Conservation (phyloP, 2,113 vertebrate species). For the Eupsittula cactorum region DNA sequence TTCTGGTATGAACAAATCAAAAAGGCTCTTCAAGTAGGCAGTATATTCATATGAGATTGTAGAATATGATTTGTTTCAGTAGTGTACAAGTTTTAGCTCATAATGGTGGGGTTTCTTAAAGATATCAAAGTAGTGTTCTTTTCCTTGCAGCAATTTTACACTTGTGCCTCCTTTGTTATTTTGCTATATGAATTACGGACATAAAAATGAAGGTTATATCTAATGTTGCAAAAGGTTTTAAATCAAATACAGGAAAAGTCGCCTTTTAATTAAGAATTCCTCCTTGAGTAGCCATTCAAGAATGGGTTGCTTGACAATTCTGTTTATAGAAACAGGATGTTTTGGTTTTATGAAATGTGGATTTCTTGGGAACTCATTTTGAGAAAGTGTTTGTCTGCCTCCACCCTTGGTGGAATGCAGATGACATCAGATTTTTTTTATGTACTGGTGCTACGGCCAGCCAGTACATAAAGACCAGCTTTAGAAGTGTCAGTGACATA, state of each 20-base stretch:
- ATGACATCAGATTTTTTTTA: slow-evolving; percentile 53
- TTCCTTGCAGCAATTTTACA: neutral
- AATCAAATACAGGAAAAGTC: neutral
- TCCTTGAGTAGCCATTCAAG: neutral
- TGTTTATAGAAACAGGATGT: slow-evolving; percentile 57
- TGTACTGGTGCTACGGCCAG: neutral
- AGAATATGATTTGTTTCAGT: neutral
- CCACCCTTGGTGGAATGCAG: slow-evolving; percentile 32
- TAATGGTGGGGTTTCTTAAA: neutral
- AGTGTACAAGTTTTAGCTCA: neutral
- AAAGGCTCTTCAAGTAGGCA: neutral
- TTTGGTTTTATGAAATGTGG: slow-evolving; percentile 54
- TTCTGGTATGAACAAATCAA: neutral
- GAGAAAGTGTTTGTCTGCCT: slow-evolving; percentile 46
- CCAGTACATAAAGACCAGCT: neutral
- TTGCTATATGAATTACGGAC: neutral
- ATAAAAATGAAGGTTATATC: neutral
- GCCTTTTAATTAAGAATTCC: neutral
- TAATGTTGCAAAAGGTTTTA: neutral
- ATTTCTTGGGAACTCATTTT: slow-evolving; percentile 56
- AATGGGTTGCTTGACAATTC: neutral
- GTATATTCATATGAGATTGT: neutral
- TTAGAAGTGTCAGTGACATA: neutral
- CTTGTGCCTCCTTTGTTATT: rapidly evolving
- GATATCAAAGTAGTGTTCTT: neutral